Percentiles rank a stretch among this genome's conserved stretches.
Conservation (phyloP, 2,797 vertebrate species). For the Ambastaia sidthimunki region DNA sequence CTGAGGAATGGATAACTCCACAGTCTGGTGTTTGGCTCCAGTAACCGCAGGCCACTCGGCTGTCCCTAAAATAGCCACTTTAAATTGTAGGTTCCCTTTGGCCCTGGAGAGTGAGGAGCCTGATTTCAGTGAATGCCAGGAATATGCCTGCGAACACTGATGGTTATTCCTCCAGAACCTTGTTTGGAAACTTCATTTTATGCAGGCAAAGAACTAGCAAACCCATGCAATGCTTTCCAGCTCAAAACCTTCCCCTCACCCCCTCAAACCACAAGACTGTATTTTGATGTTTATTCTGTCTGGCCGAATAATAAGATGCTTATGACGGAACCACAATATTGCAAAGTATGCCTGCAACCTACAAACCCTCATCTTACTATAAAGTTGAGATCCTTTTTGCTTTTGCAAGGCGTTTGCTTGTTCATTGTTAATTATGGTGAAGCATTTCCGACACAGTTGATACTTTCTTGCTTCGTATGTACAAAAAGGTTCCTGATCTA, state of each 20-base stretch:
- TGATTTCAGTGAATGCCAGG: slow-evolving; percentile 52
- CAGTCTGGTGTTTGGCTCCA: slow-evolving; percentile 69
- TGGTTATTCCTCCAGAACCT: slow-evolving; percentile 71
- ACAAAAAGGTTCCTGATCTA: slow-evolving; percentile 31
- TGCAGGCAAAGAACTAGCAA: slow-evolving; percentile 55
- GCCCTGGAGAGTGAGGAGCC: slow-evolving; percentile 72
- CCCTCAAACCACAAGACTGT: slow-evolving; percentile 55
- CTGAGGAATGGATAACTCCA: slow-evolving; percentile 67
- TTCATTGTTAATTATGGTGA: not conserved
- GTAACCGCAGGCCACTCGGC: slow-evolving; percentile 72
- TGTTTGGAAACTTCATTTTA: slow-evolving; percentile 73
- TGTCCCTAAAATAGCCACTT: slow-evolving; percentile 74
- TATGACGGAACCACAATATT: slow-evolving; percentile 37
- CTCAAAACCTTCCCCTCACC: slow-evolving; percentile 27
- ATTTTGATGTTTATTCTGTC: slow-evolving; percentile 51
- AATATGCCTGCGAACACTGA: slow-evolving; percentile 67
- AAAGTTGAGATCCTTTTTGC: not conserved
- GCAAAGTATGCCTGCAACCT: not conserved
- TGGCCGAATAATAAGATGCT: slow-evolving; percentile 32
- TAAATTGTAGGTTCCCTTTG: slow-evolving; percentile 76
- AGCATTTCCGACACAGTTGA: not conserved
- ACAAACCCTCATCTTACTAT: slow-evolving; percentile 26
- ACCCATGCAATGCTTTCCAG: slow-evolving; percentile 61
- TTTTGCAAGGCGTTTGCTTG: not conserved
- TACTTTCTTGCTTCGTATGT: slow-evolving; percentile 9